Base-by-base conservation (phyloP, 2,113 vertebrate genomes). In the Columba janthina region DNA sequence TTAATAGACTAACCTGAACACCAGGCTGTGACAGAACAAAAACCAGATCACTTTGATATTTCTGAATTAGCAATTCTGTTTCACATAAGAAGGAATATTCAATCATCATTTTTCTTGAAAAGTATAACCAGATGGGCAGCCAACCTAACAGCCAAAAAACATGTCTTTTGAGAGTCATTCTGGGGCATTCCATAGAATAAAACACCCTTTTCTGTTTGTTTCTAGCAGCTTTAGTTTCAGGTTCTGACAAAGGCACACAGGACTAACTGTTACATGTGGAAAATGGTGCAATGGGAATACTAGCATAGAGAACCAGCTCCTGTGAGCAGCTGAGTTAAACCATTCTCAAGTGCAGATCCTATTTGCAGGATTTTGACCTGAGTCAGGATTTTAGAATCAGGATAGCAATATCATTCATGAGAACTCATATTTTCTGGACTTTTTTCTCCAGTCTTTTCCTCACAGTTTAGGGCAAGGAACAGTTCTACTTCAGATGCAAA, bases 61-160 rank as follows among this genome's bases (percentile, higher is more conserved):
- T 97, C 95, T 96, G 94, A 96, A 97, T 95, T 95, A 92, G 89
- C 86, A 96, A 97, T 96, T 96, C 97, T 96, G 95, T 94, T 97
- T 95, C 93, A 94, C 93, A 86, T 94, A 80, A 92, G 95, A 95
- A 94, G 62, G 85, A 96, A 95, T 95, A 97, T 95, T 92, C 93
- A 88, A 94, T 93, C 96, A 97, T 90, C 87, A 81, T 93, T 96
- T 96, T 89, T 94, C 89, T 93, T 93, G 82, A 94, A 96, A 95
- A 97, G 93, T 96, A 96, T 93, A 97, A 97, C 95, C 96, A 97
- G 90, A 96, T 96, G 96, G 96, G 79, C 89, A 96, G 62, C 69
- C 80, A 92, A 78, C 92, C 91, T 90, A 96, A 87, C 66, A 96
- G 96, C 93, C 94, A 96, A 91, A 89, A 95, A 93, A 69, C 82